phyloP scores from a whole-genome alignment of 2,888 invertebrate species.

The Tachina grossa region DNA sequence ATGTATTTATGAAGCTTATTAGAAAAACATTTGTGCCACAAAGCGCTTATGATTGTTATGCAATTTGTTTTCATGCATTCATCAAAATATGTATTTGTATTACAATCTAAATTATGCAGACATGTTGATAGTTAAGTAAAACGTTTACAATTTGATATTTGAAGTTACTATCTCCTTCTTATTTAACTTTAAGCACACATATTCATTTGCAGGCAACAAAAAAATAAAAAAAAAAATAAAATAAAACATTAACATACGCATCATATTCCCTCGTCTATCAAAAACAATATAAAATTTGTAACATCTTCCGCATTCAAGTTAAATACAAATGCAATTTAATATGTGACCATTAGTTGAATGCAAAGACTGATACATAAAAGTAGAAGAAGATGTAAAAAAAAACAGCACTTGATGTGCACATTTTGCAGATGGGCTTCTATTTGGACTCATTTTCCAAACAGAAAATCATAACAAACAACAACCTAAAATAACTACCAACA shows the following conservation, averaged over 20 bases:
- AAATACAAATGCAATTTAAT: constrained; percentile 34
- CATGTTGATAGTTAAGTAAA: constrained; percentile 35
- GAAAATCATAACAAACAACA: constrained; percentile 57
- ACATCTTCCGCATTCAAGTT: constrained; percentile 68
- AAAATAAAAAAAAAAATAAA: background rate
- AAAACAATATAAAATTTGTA: constrained; percentile 52
- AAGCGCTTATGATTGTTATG: constrained; percentile 40
- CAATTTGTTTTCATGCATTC: constrained; percentile 9
- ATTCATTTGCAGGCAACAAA: constrained; percentile 18
- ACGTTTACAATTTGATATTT: constrained; percentile 51
- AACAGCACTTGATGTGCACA: constrained; percentile 66
- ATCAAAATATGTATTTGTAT: constrained; percentile 17
- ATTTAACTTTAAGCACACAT: constrained; percentile 42
- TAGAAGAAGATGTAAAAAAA: background rate
- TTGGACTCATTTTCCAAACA: constrained; percentile 9
- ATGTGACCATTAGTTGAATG: constrained; percentile 19
- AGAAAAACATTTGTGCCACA: constrained; percentile 18
- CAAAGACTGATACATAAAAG: too few species aligned
- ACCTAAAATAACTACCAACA: constrained; percentile 14
- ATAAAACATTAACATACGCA: constrained; percentile 65
- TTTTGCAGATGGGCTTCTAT: constrained; percentile 52
- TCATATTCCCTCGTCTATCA: constrained; percentile 45
- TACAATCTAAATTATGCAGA: constrained; percentile 5
- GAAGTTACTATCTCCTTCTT: constrained; percentile 19
- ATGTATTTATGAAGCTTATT: background rate